These are phyloP conservation scores for Ifrita kowaldi DNA, from an alignment of 2,113 vertebrate species.

Conservation along the genomic window DNA sequence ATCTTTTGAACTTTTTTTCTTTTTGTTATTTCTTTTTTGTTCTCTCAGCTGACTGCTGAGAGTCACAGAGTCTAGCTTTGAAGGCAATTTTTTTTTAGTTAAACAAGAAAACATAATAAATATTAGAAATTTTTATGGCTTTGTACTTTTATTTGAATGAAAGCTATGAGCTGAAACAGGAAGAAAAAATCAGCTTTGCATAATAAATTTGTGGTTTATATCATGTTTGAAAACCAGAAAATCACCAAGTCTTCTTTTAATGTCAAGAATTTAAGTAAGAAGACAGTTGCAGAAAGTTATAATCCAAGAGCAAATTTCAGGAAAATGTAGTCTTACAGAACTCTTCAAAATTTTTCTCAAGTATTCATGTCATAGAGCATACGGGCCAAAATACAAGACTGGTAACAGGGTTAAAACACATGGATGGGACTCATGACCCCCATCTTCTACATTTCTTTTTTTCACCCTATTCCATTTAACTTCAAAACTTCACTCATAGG, in stretches of 20 bases:
- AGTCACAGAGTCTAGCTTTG: background rate
- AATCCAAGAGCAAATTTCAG: background rate
- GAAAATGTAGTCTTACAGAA: background rate
- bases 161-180: background rate
- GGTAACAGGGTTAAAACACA: background rate
- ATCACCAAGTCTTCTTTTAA: background rate
- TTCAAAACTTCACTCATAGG: background rate
- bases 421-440: rapidly evolving
- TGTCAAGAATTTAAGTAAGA: background rate
- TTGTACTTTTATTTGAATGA: background rate
- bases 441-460: background rate
- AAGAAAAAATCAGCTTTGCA: background rate
- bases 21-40: background rate
- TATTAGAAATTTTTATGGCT: background rate
- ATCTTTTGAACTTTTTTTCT: rapidly evolving
- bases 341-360: background rate
- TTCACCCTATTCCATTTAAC: background rate
- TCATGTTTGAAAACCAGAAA: background rate
- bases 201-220: background rate
- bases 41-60: background rate
- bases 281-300: background rate
- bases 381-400: background rate
- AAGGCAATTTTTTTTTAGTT: background rate
- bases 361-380: background rate
- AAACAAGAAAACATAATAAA: background rate